Evolutionary conservation across 2,797 vertebrate genomes (phyloP).

Genomic region (Sternarchorhynchus goeldii): DNA sequence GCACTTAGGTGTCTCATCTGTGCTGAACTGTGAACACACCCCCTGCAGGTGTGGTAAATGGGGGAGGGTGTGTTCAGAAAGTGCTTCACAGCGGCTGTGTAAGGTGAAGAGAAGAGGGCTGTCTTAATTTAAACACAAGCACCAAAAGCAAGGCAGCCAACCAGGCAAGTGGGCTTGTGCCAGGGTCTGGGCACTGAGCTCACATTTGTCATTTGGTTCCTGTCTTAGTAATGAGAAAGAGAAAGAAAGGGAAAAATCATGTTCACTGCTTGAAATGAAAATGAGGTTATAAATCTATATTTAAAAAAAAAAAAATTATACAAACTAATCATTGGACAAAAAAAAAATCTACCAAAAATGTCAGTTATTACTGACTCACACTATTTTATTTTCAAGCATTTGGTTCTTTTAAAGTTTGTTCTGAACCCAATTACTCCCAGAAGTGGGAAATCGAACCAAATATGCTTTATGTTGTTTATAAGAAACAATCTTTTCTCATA

Average conservation of each 20-base stretch:
- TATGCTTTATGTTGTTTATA: neutral
- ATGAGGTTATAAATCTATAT: slow-evolving; percentile 19
- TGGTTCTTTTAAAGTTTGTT: neutral
- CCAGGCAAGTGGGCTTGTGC: neutral
- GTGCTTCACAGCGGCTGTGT: neutral
- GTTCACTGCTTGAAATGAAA: neutral
- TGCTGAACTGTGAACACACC: slow-evolving; percentile 76
- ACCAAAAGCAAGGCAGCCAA: neutral
- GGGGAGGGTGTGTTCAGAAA: slow-evolving; percentile 26
- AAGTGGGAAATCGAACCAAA: slow-evolving; percentile 1
- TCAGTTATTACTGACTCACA: neutral
- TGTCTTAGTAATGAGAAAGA: no score
- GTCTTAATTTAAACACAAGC: neutral
- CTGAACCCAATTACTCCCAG: neutral
- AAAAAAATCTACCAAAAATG: neutral
- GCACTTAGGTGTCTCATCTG: slow-evolving; percentile 78
- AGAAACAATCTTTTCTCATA: neutral
- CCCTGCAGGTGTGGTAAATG: slow-evolving; percentile 65
- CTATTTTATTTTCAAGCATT: neutral
- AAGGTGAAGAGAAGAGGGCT: slow-evolving; percentile 36
- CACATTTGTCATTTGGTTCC: slow-evolving; percentile 2
- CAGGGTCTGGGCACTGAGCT: slow-evolving; percentile 2
- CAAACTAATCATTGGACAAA: slow-evolving; percentile 11
- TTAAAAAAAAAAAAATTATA: slow-evolving; percentile 8
- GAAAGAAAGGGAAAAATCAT: neutral